phyloP scores from a whole-genome alignment of 2,888 invertebrate species.

The Muschampia plurimacula region DNA sequence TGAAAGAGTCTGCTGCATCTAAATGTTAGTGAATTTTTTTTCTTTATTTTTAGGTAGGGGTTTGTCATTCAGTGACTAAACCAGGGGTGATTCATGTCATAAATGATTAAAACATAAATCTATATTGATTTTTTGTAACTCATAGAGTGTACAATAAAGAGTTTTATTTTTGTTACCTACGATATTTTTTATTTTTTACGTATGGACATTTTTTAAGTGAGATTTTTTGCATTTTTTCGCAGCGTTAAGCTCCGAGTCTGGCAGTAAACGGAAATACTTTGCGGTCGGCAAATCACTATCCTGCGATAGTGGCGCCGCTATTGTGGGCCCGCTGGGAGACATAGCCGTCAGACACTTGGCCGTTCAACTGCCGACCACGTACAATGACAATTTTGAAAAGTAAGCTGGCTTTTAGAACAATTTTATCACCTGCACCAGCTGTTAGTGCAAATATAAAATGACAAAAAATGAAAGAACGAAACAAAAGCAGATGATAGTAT shows the following conservation, averaged over 20 bases:
- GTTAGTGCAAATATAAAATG: too few relatives aligned
- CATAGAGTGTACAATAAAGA: too few relatives aligned
- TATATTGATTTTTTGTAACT: too few relatives aligned
- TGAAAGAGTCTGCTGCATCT: constrained; percentile 6
- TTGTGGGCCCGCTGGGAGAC: constrained; percentile 51
- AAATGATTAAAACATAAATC: neutral
- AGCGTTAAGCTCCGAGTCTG: constrained; percentile 62
- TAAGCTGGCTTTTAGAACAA: constrained; percentile 43
- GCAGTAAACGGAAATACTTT: constrained; percentile 54
- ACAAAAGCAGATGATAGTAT: too few relatives aligned
- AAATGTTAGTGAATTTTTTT: constrained; percentile 19
- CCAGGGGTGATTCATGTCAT: neutral
- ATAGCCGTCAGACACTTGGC: constrained; percentile 69
- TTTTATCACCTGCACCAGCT: constrained; percentile 11
- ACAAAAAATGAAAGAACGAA: too few relatives aligned
- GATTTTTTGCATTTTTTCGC: neutral
- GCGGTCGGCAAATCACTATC: constrained; percentile 59
- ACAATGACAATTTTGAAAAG: constrained; percentile 57
- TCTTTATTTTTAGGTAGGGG: neutral
- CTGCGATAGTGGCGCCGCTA: constrained; percentile 52
- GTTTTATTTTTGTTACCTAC: too few relatives aligned
- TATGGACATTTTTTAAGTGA: neutral
- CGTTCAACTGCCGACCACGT: constrained; percentile 41
- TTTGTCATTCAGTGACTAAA: neutral
- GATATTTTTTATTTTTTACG: neutral